These are phyloP conservation scores for Drosophila tsacasi DNA, from an alignment of 1,140 invertebrate genomes.

Conservation along the genomic window DNA sequence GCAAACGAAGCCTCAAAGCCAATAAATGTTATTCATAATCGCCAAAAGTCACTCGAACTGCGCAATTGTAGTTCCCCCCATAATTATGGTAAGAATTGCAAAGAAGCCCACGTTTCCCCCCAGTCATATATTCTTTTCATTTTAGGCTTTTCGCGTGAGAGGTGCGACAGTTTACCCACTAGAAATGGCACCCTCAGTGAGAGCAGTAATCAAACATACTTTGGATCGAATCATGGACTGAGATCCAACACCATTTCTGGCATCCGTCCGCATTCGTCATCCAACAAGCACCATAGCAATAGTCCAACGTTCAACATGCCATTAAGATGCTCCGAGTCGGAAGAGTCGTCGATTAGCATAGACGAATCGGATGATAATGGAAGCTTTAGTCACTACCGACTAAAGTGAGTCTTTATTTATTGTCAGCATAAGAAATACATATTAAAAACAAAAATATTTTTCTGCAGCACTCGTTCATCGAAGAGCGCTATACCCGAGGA, in stretches of 20 bases:
- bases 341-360: slow-evolving; percentile 90
- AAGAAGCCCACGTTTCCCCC: background rate
- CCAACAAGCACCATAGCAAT: slow-evolving; percentile 86
- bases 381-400: slow-evolving; percentile 63
- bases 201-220: slow-evolving; percentile 85
- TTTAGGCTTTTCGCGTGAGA: slow-evolving; percentile 87
- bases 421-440: background rate
- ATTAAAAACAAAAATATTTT: no score
- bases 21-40: slow-evolving; percentile 87
- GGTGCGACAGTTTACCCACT: slow-evolving; percentile 92
- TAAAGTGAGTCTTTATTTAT: slow-evolving; percentile 58
- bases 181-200: slow-evolving; percentile 88
- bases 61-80: slow-evolving; percentile 87
- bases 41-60: slow-evolving; percentile 87
- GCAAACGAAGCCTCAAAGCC: slow-evolving; percentile 91
- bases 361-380: slow-evolving; percentile 89
- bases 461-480: slow-evolving; percentile 51
- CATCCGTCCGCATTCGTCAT: slow-evolving; percentile 87
- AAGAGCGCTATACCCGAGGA: slow-evolving; percentile 87
- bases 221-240: slow-evolving; percentile 54
- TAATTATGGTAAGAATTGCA: slow-evolving; percentile 86
- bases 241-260: slow-evolving; percentile 76
- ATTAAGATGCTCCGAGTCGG: slow-evolving; percentile 89
- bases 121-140: background rate
- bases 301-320: slow-evolving; percentile 88